Evolutionary conservation across 2,113 vertebrate species (phyloP), one percentile per base, ranked within the genome.

Genomic region (Haemorhous mexicanus): DNA sequence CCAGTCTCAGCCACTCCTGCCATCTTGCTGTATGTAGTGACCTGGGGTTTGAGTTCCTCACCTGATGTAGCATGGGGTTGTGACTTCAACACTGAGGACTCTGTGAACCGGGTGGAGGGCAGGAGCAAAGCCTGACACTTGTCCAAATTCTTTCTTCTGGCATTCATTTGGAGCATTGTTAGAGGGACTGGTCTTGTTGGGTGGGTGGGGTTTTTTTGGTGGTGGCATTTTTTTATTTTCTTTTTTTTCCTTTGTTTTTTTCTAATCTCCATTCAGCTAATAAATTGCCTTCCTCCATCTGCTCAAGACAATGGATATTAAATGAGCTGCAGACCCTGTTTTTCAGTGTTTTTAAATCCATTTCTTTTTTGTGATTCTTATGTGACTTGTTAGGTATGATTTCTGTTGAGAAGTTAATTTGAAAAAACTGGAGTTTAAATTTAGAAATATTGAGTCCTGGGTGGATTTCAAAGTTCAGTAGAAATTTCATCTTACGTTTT

Each of bases 1-100:
- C 28, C n/a, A 0, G 0, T 21, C 37, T 70, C 28, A 11, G 20
- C 0, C 0, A 9, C 67, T 83, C 28, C 44, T 83, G 30, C 37
- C 0, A 0, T 75, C 26, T 23, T 74, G 9, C 33, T 75, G 8
- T 37, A 8, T 43, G 35, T 56, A 14, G 4, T 52, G 33, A 43
- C 37, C 23, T 33, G 41, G 56, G 46, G 16, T 69, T 35, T 28
- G 72, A 53, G 33, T 41, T 66, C 13, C 41, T 76, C 7, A 4
- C 50, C 23, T 58, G 24, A 3, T 26, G n/a, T 17, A n/a, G 26
- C 9, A 1, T 8, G 53, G 56, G 14, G 4, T 9, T n/a, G 18
- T 73, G n/a, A 32, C 41, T 84, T 69, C 49, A 52, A 0, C 14
- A 2, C 0, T 0, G 35, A 24, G 13, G 8, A 74, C 43, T 79